phyloP scores from a whole-genome alignment of 2,888 invertebrate species.

The Lypha dubia region DNA sequence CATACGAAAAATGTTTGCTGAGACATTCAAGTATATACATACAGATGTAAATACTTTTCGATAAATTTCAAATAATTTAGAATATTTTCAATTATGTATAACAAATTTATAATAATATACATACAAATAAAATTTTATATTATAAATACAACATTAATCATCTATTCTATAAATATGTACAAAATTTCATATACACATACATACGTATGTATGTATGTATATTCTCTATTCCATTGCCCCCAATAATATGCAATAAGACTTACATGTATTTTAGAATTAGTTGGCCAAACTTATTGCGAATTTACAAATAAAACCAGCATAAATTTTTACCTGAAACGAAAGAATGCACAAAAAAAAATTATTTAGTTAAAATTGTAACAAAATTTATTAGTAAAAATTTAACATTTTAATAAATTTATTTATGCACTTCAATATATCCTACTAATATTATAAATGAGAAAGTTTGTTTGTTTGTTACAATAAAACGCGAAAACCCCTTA shows the following conservation, averaged over 20 bases:
- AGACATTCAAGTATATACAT: background rate
- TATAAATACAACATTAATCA: constrained; percentile 27
- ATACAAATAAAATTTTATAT: background rate
- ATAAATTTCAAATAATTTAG: background rate
- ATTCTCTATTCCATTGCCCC: background rate
- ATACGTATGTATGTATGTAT: too few relatives aligned
- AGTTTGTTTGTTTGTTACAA: too few relatives aligned
- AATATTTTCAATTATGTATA: background rate
- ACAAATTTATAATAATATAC: background rate
- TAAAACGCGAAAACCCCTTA: too few relatives aligned
- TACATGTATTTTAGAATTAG: constrained; percentile 25
- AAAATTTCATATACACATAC: too few relatives aligned
- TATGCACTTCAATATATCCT: too few relatives aligned
- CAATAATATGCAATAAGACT: constrained; percentile 38
- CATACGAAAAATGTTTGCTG: background rate
- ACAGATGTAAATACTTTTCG: background rate
- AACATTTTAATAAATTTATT: background rate
- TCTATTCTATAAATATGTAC: background rate
- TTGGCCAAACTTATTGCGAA: background rate
- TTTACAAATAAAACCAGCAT: constrained; percentile 1
- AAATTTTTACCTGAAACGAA: constrained; percentile 49
- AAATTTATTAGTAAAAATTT: background rate
- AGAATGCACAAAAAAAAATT: background rate
- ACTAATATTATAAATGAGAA: too few relatives aligned
- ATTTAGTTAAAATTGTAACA: background rate